Evolutionary conservation across 1,140 invertebrate genomes (phyloP).

Genomic region (Sitobion miscanthi): DNA sequence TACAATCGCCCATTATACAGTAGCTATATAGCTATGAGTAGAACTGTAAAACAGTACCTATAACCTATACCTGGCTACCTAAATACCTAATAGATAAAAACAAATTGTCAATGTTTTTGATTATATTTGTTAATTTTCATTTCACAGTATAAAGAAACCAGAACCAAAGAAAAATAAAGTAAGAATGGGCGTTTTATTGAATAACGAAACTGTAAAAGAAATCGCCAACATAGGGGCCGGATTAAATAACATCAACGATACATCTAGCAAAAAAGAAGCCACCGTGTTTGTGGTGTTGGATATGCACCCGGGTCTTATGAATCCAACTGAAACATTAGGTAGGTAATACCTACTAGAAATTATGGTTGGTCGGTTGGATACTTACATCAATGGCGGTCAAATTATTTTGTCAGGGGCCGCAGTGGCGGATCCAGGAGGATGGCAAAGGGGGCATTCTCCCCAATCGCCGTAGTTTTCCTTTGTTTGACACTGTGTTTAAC

Average conservation of each 20-base stretch:
- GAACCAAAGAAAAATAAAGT: constrained; percentile 45
- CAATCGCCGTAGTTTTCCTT: no score
- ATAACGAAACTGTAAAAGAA: constrained; percentile 53
- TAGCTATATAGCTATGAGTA: no score
- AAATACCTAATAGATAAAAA: neutral
- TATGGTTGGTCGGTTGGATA: no score
- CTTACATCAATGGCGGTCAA: no score
- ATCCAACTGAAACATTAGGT: constrained; percentile 71
- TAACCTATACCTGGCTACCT: no score
- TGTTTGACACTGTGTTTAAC: no score
- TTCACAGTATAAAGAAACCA: constrained; percentile 31
- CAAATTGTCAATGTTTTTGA: neutral
- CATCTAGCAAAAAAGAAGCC: constrained; percentile 63
- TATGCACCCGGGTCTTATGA: constrained; percentile 74
- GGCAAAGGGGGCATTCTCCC: no score
- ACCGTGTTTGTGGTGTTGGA: constrained; percentile 70
- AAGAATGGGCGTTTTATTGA: constrained; percentile 51
- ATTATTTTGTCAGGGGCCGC: no score
- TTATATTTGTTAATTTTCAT: neutral
- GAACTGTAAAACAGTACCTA: neutral
- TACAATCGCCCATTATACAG: no score
- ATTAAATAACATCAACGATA: constrained; percentile 37
- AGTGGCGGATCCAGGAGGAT: no score
- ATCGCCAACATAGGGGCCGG: constrained; percentile 38
- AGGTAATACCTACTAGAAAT: neutral